phyloP scores from a whole-genome alignment of 2,113 vertebrate genomes.

The Forbesichthys agassizii region DNA sequence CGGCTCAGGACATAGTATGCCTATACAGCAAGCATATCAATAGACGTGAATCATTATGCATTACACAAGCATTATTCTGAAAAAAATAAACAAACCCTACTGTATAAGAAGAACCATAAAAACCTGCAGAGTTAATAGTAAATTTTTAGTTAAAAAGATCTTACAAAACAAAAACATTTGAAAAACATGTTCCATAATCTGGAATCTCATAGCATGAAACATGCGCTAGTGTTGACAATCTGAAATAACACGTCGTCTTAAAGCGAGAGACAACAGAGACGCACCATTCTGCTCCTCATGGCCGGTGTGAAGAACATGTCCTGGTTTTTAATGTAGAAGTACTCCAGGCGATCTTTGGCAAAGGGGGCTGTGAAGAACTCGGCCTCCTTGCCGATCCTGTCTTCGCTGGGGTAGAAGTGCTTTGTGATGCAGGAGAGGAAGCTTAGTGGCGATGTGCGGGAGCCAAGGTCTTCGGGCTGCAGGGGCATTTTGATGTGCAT shows the following conservation, averaged over 20 bases:
- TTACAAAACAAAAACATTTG: no score
- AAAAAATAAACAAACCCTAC: neutral
- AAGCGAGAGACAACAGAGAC: conserved; percentile 30
- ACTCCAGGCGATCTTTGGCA: conserved; percentile 79
- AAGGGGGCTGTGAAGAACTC: conserved; percentile 92
- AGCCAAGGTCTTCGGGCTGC: conserved; percentile 80
- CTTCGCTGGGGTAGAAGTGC: conserved; percentile 82
- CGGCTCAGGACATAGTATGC: conserved; percentile 89
- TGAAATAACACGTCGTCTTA: neutral
- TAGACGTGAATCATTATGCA: neutral
- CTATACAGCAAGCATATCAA: conserved; percentile 54
- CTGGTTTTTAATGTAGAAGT: conserved; percentile 82
- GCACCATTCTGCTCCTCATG: conserved; percentile 90
- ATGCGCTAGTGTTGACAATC: neutral
- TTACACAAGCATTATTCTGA: no score
- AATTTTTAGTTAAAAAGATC: no score
- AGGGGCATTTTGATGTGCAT: conserved; percentile 93
- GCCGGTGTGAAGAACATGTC: conserved; percentile 89
- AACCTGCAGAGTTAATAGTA: neutral
- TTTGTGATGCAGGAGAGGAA: conserved; percentile 83
- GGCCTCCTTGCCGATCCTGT: conserved; percentile 81
- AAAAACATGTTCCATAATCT: no score
- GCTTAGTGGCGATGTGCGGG: conserved; percentile 75
- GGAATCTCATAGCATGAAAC: no score
- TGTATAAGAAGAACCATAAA: neutral